A percentile compares a stretch with the other conserved stretches of the same genome.
Conservation (phyloP, 1,140 invertebrate genomes). For the Maniola jurtina region DNA sequence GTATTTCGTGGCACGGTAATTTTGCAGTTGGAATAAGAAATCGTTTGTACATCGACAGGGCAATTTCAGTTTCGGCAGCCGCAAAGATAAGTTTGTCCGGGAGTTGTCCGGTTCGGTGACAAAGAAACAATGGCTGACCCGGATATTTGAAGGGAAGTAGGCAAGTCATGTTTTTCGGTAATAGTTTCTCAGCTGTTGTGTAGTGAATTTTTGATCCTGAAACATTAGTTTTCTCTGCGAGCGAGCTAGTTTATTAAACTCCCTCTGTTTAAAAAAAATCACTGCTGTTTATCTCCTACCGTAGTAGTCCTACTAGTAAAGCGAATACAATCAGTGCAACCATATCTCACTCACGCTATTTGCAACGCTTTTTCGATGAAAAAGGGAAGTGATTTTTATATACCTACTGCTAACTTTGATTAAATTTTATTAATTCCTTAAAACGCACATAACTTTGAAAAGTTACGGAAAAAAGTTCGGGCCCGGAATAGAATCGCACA, state of each 20-base stretch:
- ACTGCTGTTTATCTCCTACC: no score
- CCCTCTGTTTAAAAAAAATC: no score
- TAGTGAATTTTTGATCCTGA: neutral
- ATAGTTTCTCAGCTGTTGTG: constrained; percentile 3
- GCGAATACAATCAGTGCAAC: no score
- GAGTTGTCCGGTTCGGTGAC: constrained; percentile 52
- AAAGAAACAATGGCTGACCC: constrained; percentile 67
- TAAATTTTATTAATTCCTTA: no score
- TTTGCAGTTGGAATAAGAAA: constrained; percentile 33
- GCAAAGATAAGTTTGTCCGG: constrained; percentile 52
- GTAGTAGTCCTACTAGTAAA: no score
- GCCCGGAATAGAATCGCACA: no score
- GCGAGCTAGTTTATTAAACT: neutral
- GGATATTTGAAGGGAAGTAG: constrained; percentile 45
- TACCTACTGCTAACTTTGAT: no score
- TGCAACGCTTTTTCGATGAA: no score
- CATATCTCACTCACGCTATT: no score
- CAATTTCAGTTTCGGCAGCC: constrained; percentile 30
- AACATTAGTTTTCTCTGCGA: neutral
- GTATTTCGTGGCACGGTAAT: constrained; percentile 38
- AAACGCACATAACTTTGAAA: no score
- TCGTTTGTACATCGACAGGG: constrained; percentile 25
- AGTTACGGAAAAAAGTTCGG: no score
- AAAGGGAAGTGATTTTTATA: no score
- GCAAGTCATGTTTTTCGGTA: constrained; percentile 5